Base-by-base conservation (phyloP, 23 tunicate species). In the Clavelina lepadiformis region DNA sequence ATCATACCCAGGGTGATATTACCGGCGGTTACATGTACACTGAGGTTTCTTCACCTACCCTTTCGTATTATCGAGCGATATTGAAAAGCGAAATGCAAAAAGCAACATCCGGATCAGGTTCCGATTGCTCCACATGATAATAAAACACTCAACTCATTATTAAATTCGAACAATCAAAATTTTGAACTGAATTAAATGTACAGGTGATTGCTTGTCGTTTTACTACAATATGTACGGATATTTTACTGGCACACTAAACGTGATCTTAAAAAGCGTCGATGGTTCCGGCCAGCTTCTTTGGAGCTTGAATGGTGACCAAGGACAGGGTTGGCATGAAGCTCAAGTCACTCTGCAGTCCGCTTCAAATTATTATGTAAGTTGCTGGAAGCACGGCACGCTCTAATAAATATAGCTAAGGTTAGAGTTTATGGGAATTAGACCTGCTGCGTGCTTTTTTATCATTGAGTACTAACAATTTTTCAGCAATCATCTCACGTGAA, bases 181-280 rank as follows among this genome's bases (percentile, higher is more conserved):
- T 26, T 4, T 8, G 26, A 3, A 31, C n/a, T 52, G 53, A n/a
- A 38, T 2, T 33, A 35, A 18, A 2, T 66, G 21, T n/a, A 5
- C 27, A 73, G 79, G 79, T 19, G 91, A 82, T 56, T 82, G 91
- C 55, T 65, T 82, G 5, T 11, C 69, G 15, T 82, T 82, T 36
- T 74, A 38, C 51, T 82, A 82, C 67, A 35, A 76, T 31, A 82
- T 82, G 91, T 82, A 74, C 26, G 91, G 91, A 7, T n/a, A 81
- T 21, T 28, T 31, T 33, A 82, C 52, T 33, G 91, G 91, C 20
- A 44, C 30, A 26, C 63, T 82, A 22, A 73, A 59, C 21, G 68
- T 82, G 35, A 30, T 23, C 18, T 26, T 66, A 3, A 35, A 58
- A 13, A 35, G 20, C 15, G 38, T 8, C 20, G 51, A 49, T 37